Conservation (phyloP, 2,888 invertebrate genomes). For the Ornithoptera alexandrae region DNA sequence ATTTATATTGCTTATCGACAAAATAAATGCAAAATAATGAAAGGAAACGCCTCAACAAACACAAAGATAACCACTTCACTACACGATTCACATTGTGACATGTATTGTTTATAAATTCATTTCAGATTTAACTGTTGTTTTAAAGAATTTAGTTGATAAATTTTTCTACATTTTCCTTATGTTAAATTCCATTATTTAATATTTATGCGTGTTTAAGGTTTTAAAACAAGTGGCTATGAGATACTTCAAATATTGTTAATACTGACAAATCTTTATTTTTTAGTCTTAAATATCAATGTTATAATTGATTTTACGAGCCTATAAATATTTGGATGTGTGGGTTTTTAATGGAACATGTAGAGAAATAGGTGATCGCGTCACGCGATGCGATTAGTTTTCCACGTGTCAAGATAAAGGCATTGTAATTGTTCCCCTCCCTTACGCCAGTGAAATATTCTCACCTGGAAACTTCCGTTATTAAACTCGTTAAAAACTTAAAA, state of each 20-base stretch:
- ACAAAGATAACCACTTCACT: conserved; percentile 25
- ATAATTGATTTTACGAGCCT: no score
- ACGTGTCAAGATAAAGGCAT: conserved; percentile 59
- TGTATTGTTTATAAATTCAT: neutral
- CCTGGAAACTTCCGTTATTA: conserved; percentile 18
- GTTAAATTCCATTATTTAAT: no score
- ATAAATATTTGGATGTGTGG: neutral
- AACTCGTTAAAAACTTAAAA: neutral
- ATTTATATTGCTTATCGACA: conserved; percentile 21
- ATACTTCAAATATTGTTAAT: no score
- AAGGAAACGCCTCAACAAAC: conserved; percentile 34
- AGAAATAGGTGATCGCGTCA: conserved; percentile 32
- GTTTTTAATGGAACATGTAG: conserved; percentile 9
- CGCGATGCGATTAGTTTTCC: conserved; percentile 53
- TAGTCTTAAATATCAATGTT: no score
- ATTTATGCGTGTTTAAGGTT: no score
- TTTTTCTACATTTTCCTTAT: no score
- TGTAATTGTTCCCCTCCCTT: conserved; percentile 36
- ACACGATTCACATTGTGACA: neutral
- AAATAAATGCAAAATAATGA: conserved; percentile 29
- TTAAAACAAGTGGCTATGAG: no score
- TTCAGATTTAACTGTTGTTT: neutral
- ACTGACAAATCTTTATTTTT: no score
- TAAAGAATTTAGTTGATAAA: neutral
- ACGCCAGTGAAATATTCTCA: conserved; percentile 26